Percentiles rank a stretch among this genome's conserved stretches.
phyloP scores from a whole-genome alignment of 2,113 vertebrate species.

The Ibidorhyncha struthersii region DNA sequence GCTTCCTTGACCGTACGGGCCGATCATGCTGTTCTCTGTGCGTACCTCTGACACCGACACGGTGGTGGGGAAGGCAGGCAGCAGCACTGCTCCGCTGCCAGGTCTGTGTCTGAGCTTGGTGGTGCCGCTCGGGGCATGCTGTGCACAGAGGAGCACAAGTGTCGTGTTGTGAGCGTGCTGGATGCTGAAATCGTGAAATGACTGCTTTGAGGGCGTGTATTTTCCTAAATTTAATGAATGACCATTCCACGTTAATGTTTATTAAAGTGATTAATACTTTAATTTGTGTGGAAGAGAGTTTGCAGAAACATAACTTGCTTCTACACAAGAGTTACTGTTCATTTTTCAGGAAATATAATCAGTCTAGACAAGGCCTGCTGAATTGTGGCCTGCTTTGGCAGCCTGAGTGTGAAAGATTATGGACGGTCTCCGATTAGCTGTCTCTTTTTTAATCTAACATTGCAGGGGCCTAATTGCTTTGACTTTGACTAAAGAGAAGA shows the following conservation, averaged over 20 bases:
- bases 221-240: not conserved
- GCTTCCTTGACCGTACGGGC: not conserved
- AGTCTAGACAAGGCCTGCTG: not conserved
- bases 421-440: not conserved
- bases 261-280: constrained; percentile 9
- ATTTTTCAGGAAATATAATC: not conserved
- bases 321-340: not conserved
- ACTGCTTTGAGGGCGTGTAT: not conserved
- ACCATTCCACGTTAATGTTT: not conserved
- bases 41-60: not conserved
- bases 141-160: too few relatives aligned
- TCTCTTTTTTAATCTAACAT: constrained; percentile 14
- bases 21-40: not conserved
- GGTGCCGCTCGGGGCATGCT: not conserved
- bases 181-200: not conserved
- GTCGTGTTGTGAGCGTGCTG: not conserved
- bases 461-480: not conserved
- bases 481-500: not conserved
- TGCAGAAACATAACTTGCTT: not conserved
- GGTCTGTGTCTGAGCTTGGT: not conserved
- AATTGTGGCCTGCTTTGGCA: not conserved
- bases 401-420: constrained; percentile 11
- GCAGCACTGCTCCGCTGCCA: not conserved
- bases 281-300: not conserved
- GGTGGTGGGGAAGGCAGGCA: not conserved